These are phyloP conservation scores for Molanna angustata DNA, from an alignment of 2,888 invertebrate genomes.

Conservation along the genomic window DNA sequence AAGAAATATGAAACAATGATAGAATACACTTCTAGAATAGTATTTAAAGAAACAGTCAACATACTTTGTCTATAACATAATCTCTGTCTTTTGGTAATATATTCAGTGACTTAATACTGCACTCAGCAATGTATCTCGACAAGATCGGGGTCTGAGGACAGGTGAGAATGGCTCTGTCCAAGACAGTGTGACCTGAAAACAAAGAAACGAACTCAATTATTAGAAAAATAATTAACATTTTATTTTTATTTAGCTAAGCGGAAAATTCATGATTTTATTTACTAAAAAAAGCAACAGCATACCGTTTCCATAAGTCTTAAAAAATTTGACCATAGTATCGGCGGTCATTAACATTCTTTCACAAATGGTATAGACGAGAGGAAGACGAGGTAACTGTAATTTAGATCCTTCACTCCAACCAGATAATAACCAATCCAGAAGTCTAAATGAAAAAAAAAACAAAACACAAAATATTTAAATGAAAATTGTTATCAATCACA, in stretches of 20 bases:
- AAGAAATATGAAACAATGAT: too few species aligned
- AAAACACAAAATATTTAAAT: not conserved
- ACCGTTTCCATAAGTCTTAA: conserved; percentile 25
- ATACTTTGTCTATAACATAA: conserved; percentile 16
- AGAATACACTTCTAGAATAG: too few species aligned
- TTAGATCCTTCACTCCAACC: conserved; percentile 21
- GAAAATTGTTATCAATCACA: not conserved
- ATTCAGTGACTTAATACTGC: conserved; percentile 13
- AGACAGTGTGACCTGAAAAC: conserved; percentile 24
- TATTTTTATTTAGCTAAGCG: not conserved
- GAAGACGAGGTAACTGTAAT: conserved; percentile 16
- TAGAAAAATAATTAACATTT: not conserved
- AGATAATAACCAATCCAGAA: conserved; percentile 24
- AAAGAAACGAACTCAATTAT: not conserved
- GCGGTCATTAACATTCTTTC: conserved; percentile 22
- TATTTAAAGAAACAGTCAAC: not conserved
- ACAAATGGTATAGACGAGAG: conserved; percentile 20
- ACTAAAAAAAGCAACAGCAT: too few species aligned
- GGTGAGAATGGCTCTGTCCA: conserved; percentile 26
- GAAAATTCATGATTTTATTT: too few species aligned
- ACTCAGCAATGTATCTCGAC: conserved; percentile 25
- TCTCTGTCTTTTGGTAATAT: conserved; percentile 6
- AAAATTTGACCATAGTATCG: conserved; percentile 21
- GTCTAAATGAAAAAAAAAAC: conserved; percentile 7
- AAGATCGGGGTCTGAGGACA: conserved; percentile 25